Conservation (phyloP, 64 coral and sea anemone genomes). For the Actinia equina region DNA sequence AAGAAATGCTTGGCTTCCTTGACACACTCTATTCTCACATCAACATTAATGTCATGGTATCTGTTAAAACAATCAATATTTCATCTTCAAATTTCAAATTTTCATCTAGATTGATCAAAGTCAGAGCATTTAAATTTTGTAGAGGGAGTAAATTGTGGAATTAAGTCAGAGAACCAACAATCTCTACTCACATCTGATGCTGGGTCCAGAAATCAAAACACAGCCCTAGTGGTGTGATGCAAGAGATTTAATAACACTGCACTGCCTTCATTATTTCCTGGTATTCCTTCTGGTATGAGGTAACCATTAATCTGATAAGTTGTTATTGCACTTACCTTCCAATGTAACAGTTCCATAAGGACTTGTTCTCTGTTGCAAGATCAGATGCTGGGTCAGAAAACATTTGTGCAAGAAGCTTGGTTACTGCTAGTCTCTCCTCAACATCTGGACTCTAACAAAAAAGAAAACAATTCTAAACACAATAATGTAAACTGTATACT, state of each 20-base stretch:
- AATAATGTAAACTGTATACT: no score
- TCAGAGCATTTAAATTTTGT: no score
- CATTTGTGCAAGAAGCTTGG: slow-evolving; percentile 72
- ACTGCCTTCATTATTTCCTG: no score
- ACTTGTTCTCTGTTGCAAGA: slow-evolving; percentile 78
- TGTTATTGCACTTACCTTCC: slow-evolving; percentile 59
- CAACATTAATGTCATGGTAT: slow-evolving; percentile 82
- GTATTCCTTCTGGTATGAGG: background rate
- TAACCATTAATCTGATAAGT: background rate
- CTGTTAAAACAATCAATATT: slow-evolving; percentile 36
- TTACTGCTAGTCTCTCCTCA: slow-evolving; percentile 62
- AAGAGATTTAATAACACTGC: no score
- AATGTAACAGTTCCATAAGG: slow-evolving; percentile 81
- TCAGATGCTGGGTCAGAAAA: slow-evolving; percentile 85
- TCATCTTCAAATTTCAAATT: background rate
- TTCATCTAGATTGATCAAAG: background rate
- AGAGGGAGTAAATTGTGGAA: no score
- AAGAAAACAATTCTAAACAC: background rate
- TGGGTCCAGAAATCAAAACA: no score
- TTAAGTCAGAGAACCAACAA: no score
- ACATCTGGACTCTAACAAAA: slow-evolving; percentile 63
- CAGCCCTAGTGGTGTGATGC: no score
- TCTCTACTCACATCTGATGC: no score
- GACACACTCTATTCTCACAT: slow-evolving; percentile 74
- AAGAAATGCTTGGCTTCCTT: slow-evolving; percentile 78